Evolutionary conservation across 2,888 invertebrate genomes (phyloP).

Genomic region (Rhagonycha lutea): DNA sequence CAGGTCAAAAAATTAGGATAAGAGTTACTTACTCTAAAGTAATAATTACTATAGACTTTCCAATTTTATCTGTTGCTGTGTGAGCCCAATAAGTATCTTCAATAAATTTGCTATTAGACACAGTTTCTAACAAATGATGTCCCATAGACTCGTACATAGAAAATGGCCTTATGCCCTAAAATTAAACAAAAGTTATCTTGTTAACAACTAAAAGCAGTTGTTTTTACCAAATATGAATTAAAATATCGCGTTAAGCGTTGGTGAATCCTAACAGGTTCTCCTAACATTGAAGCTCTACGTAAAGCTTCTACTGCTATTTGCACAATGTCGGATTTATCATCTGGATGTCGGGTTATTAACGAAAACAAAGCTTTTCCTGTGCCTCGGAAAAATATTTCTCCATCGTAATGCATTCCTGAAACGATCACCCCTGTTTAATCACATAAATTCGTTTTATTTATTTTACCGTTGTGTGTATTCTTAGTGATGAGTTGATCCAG

Average conservation of each 20-base stretch:
- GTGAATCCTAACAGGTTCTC: slow-evolving; percentile 67
- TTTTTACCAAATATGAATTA: slow-evolving; percentile 64
- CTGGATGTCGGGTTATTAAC: slow-evolving; percentile 64
- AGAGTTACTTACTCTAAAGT: slow-evolving; percentile 65
- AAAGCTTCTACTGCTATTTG: slow-evolving; percentile 71
- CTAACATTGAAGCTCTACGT: slow-evolving; percentile 65
- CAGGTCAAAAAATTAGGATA: not conserved
- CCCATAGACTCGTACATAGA: slow-evolving; percentile 74
- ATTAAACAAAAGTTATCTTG: slow-evolving; percentile 17
- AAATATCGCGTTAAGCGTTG: slow-evolving; percentile 73
- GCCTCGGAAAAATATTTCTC: slow-evolving; percentile 71
- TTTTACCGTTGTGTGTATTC: slow-evolving; percentile 46
- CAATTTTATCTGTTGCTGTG: slow-evolving; percentile 63
- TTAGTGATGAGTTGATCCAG: slow-evolving; percentile 50
- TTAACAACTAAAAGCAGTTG: slow-evolving; percentile 7
- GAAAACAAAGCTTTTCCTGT: slow-evolving; percentile 70
- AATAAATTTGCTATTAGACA: slow-evolving; percentile 69
- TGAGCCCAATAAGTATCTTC: slow-evolving; percentile 75
- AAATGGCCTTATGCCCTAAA: slow-evolving; percentile 73
- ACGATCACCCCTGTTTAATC: not conserved
- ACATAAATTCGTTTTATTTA: not conserved
- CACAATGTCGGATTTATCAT: slow-evolving; percentile 62
- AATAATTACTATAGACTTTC: slow-evolving; percentile 68
- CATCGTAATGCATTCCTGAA: slow-evolving; percentile 60
- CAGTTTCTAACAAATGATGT: slow-evolving; percentile 64